Percentiles rank a stretch among this genome's conserved stretches.
These are phyloP conservation scores for Tautogolabrus adspersus DNA, from an alignment of 2,113 vertebrate genomes.

Conservation along the genomic window DNA sequence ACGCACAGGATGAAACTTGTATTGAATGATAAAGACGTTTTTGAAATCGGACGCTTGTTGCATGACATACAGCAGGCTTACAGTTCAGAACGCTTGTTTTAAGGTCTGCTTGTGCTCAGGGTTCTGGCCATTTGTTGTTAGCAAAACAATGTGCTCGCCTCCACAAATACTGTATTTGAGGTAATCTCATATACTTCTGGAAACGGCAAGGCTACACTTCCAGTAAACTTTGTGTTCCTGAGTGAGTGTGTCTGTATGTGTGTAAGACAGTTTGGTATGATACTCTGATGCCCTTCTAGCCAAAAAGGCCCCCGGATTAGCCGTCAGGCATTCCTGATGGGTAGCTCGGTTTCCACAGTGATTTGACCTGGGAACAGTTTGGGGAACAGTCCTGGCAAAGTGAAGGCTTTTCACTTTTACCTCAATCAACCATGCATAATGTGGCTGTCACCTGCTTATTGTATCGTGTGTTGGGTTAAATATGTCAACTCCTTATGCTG, in stretches of 20 bases:
- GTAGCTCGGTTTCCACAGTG: constrained; percentile 76
- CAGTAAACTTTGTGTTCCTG: constrained; percentile 62
- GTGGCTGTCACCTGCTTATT: constrained; percentile 5
- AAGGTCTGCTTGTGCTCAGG: constrained; percentile 68
- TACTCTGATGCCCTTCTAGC: constrained; percentile 74
- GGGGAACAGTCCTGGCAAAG: constrained; percentile 57
- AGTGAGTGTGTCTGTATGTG: constrained; percentile 41
- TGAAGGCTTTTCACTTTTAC: constrained; percentile 43
- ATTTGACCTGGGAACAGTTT: constrained; percentile 69
- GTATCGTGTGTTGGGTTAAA: constrained; percentile 5
- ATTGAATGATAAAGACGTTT: constrained; percentile 50
- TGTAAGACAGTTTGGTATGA: constrained; percentile 64
- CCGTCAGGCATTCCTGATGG: constrained; percentile 82
- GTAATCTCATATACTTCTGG: constrained; percentile 71
- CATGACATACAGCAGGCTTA: constrained; percentile 62
- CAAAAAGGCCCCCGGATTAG: constrained; percentile 80
- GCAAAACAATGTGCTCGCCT: constrained; percentile 73
- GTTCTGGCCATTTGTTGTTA: constrained; percentile 70
- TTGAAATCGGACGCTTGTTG: constrained; percentile 56
- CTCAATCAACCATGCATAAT: constrained; percentile 38
- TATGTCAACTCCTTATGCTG: background rate
- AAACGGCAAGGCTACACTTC: constrained; percentile 60
- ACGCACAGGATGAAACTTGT: constrained; percentile 60
- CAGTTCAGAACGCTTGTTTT: constrained; percentile 62
- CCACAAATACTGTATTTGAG: constrained; percentile 81